Conservation (phyloP, 2,888 invertebrate genomes). For the Drosophila mettleri region DNA sequence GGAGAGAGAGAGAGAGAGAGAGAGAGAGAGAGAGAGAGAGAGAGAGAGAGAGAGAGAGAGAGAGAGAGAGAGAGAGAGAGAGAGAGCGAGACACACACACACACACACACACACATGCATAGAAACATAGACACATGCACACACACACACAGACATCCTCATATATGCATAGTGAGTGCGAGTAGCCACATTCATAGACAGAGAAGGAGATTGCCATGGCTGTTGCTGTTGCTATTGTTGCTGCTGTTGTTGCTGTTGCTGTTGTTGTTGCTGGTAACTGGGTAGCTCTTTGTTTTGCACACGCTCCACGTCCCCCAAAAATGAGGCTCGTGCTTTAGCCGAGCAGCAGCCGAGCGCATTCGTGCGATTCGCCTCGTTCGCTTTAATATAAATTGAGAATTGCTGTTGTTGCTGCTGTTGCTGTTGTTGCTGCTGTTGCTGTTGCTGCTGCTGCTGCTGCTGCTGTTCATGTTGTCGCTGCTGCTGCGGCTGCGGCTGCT, state of each 20-base stretch:
- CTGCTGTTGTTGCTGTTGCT: conserved; percentile 30
- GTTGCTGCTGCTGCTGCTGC: conserved; percentile 19
- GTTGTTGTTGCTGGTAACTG: conserved; percentile 57
- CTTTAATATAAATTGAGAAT: conserved; percentile 58
- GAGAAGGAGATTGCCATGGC: conserved; percentile 31
- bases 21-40: too few species aligned
- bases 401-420: conserved; percentile 35
- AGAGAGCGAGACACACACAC: too few species aligned
- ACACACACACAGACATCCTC: conserved; percentile 9
- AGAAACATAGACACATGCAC: conserved; percentile 18
- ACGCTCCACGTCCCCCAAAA: conserved; percentile 43
- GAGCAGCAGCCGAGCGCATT: conserved; percentile 52
- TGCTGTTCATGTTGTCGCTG: conserved; percentile 23
- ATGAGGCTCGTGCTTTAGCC: conserved; percentile 43
- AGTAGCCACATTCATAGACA: conserved; percentile 31
- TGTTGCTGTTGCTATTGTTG: conserved; percentile 25
- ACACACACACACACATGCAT: conserved; percentile 33
- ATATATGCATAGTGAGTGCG: conserved; percentile 30
- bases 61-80: too few species aligned
- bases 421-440: conserved; percentile 32
- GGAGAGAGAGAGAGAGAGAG: too few species aligned
- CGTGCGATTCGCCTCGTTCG: conserved; percentile 56
- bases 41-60: too few species aligned
- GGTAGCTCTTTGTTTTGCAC: conserved; percentile 72
- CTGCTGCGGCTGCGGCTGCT: conserved; percentile 34